A percentile compares a stretch with the other conserved stretches of the same genome.
phyloP scores from a whole-genome alignment of 1,140 invertebrate species.

The Procambarus clarkii region DNA sequence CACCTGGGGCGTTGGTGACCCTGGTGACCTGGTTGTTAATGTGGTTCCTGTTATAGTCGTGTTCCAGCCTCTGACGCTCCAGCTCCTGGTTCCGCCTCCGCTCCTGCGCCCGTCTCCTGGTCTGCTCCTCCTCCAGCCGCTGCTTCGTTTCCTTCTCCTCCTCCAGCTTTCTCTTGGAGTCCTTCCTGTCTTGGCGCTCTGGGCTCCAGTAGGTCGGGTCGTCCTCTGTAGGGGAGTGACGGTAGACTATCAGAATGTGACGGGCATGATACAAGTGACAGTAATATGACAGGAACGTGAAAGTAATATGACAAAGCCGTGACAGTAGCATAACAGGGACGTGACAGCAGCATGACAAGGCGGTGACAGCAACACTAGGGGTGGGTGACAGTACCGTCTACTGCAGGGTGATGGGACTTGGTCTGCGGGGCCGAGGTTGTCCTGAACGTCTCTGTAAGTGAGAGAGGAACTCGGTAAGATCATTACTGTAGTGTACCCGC shows the following conservation, averaged over 20 bases:
- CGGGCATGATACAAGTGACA: too few species aligned
- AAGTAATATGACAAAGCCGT: too few species aligned
- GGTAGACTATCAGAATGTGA: too few species aligned
- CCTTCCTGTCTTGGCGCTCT: conserved; percentile 26
- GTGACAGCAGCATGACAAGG: too few species aligned
- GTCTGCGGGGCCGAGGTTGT: neutral
- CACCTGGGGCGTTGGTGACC: conserved; percentile 32
- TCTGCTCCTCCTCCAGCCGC: conserved; percentile 35
- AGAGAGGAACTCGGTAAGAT: neutral
- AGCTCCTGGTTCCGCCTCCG: conserved; percentile 19
- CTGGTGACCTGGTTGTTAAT: neutral
- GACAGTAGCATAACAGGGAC: too few species aligned
- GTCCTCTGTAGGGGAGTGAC: neutral
- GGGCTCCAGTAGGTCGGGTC: neutral
- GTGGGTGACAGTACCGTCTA: neutral
- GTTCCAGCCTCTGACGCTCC: conserved; percentile 22
- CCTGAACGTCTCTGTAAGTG: neutral
- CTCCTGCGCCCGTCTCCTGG: neutral
- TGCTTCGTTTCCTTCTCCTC: neutral
- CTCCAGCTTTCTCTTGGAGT: conserved; percentile 5
- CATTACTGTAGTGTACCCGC: too few species aligned
- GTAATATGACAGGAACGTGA: too few species aligned
- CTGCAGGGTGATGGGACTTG: neutral
- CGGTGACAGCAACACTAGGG: too few species aligned
- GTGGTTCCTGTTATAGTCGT: conserved; percentile 41